Evolutionary conservation across 2,797 vertebrate species (phyloP), one percentile per base, ranked within the genome.

Genomic region (Cirrhinus mrigala): DNA sequence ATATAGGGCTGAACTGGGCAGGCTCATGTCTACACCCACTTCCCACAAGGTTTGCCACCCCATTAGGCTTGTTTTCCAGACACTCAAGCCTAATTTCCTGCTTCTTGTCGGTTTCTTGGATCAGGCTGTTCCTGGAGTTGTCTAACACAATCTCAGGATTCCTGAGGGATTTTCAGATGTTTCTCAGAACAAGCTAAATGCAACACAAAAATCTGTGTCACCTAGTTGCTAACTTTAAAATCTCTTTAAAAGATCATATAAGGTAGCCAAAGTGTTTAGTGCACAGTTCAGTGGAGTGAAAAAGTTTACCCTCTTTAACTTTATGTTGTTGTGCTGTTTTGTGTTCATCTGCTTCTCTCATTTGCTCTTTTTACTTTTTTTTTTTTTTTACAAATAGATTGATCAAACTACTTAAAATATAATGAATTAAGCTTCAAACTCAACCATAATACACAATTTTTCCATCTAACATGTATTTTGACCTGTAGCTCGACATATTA

Each of bases 51-150:
- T 33, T 62, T 82, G 54, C 81, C 56, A 50, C 56, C 40, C 56
- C 81, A 82, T 82, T 82, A 82, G 81, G 22, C 70, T 74, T 64
- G 81, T 82, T 74, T 82, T 74, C 16, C 70, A 75, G 58, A 46
- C 48, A 44, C n/a, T 85, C 58, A 3, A 76, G 37, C 60, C 62
- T 81, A 50, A 82, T 82, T 74, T 74, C 70, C 81, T 18, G 44
- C 27, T 18, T 64, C 69, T 48, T 73, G 69, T 73, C 9, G 40
- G 40, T 46, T 73, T 58, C 69, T 64, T 40, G 56, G 24, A 74
- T 50, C 40, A 11, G 37, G 80, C 37, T 27, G n/a, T 15, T 66
- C 22, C 50, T 70, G 40, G 66, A 82, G 18, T 33, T 2, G 3
- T 62, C 56, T 29, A 50, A 62, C 37, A 8, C 70, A 58, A 62